Evolutionary conservation across 1,140 invertebrate species (phyloP).

Genomic region (Anoplophora glabripennis): DNA sequence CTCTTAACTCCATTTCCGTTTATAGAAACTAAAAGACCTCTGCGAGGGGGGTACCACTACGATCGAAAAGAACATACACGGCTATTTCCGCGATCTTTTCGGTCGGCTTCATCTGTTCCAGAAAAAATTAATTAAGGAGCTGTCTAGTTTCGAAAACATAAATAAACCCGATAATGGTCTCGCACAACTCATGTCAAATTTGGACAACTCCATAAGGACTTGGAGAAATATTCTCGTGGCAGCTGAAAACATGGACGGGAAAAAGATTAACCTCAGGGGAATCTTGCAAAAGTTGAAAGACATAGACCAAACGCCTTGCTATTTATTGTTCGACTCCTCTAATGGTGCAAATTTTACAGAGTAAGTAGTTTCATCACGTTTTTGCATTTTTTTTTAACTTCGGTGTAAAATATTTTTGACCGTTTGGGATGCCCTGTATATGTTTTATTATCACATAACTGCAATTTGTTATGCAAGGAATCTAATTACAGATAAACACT

Average conservation of each 20-base stretch:
- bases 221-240: constrained; percentile 5
- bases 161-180: background rate
- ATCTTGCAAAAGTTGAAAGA: constrained; percentile 20
- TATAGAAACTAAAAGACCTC: constrained; percentile 21
- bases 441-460: no score
- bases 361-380: constrained; percentile 8
- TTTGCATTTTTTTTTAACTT: no score
- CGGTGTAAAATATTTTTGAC: no score
- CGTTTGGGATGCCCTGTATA: no score
- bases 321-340: constrained; percentile 19
- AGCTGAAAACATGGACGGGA: constrained; percentile 4
- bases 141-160: background rate
- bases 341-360: constrained; percentile 10
- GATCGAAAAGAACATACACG: constrained; percentile 20
- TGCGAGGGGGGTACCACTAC: constrained; percentile 4
- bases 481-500: no score
- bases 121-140: constrained; percentile 20
- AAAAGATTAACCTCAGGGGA: constrained; percentile 27
- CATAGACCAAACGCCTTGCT: constrained; percentile 25
- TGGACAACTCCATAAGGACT: background rate
- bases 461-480: no score
- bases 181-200: background rate
- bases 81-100: constrained; percentile 27
- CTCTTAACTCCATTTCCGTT: constrained; percentile 6
- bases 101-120: constrained; percentile 26